These are phyloP conservation scores for Biston betularia DNA, from an alignment of 2,888 invertebrate species.

Conservation along the genomic window DNA sequence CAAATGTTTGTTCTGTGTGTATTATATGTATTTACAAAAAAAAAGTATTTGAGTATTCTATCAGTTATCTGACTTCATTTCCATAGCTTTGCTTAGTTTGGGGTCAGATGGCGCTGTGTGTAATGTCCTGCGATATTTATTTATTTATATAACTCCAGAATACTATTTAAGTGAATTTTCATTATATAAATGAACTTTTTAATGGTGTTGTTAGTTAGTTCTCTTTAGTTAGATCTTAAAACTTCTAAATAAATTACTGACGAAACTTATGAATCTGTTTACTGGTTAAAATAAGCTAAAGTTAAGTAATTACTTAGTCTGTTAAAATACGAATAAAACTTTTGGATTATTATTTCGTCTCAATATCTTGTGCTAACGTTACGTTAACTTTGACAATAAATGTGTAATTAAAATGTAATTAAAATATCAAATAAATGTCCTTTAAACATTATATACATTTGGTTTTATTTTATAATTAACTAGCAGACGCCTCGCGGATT, in stretches of 20 bases:
- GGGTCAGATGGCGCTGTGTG: too few relatives aligned
- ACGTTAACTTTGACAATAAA: conserved; percentile 86
- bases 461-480: conserved; percentile 28
- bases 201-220: conserved; percentile 2
- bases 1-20: too few relatives aligned
- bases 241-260: background rate
- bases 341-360: conserved; percentile 44
- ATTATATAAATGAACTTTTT: background rate
- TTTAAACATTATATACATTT: conserved; percentile 50
- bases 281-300: conserved; percentile 53
- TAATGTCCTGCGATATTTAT: too few relatives aligned
- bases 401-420: conserved; percentile 79
- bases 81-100: too few relatives aligned
- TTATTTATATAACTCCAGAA: too few relatives aligned
- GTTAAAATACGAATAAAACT: conserved; percentile 11
- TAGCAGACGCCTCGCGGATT: too few relatives aligned
- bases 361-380: conserved; percentile 74
- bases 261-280: conserved; percentile 1
- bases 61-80: too few relatives aligned
- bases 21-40: too few relatives aligned
- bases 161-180: too few relatives aligned
- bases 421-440: conserved; percentile 75
- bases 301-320: conserved; percentile 17
- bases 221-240: background rate
- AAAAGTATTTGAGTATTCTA: too few relatives aligned